Evolutionary conservation across 1,140 invertebrate genomes (phyloP).

Genomic region (Trichonephila clavata): DNA sequence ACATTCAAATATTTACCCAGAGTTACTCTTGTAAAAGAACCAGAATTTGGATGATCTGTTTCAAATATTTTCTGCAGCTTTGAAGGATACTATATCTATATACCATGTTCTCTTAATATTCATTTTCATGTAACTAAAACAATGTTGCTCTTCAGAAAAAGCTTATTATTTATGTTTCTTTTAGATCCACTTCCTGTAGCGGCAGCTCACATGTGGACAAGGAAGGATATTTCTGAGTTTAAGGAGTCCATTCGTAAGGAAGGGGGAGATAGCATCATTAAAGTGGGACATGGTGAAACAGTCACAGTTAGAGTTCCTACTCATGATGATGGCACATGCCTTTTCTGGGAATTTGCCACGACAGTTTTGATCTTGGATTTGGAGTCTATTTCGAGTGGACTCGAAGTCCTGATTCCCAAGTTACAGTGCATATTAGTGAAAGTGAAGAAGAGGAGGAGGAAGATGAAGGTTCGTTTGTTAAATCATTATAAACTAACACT

Average conservation of each 20-base stretch:
- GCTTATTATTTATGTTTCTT: not conserved
- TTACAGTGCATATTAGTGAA: conserved; percentile 93
- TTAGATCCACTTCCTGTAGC: conserved; percentile 82
- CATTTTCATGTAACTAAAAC: too few relatives aligned
- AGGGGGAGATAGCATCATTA: conserved; percentile 94
- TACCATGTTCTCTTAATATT: too few relatives aligned
- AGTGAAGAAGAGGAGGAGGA: conserved; percentile 90
- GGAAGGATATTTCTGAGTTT: conserved; percentile 93
- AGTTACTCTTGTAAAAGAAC: too few relatives aligned
- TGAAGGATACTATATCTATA: too few relatives aligned
- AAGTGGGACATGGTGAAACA: conserved; percentile 97
- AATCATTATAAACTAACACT: too few relatives aligned
- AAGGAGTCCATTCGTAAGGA: conserved; percentile 93
- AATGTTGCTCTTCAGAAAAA: too few relatives aligned
- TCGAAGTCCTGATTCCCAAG: conserved; percentile 89
- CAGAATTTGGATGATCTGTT: too few relatives aligned
- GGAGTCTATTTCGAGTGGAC: conserved; percentile 99
- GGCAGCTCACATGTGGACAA: conserved; percentile 97
- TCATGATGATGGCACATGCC: conserved; percentile 93
- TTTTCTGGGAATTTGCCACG: conserved; percentile 99
- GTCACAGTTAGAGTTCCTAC: conserved; percentile 99
- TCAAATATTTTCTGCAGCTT: too few relatives aligned
- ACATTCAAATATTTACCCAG: too few relatives aligned
- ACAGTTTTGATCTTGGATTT: conserved; percentile 99
- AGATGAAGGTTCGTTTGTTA: conserved; percentile 83